Conservation (phyloP, 2,113 vertebrate genomes). For the Microcebus ravelobensis region DNA sequence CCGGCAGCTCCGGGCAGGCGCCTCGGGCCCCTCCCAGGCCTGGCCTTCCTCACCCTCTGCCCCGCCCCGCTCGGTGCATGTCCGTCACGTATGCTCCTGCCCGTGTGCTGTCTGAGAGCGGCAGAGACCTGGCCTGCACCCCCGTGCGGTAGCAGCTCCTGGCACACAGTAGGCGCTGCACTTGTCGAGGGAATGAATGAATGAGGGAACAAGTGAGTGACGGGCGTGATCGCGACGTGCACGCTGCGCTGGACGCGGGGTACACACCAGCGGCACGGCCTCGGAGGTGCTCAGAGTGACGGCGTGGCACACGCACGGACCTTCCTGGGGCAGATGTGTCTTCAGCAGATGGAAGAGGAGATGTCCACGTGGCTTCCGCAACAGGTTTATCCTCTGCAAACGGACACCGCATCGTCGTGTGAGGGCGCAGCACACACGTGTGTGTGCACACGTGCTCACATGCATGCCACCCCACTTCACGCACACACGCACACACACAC, state of each 20-base stretch:
- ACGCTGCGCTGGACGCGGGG: slow-evolving; percentile 55
- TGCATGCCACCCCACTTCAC: neutral
- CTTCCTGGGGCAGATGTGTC: too few relatives aligned
- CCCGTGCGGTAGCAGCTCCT: neutral
- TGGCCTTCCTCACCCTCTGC: rapidly evolving
- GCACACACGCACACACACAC: too few relatives aligned
- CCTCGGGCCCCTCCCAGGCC: neutral
- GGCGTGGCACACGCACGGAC: neutral
- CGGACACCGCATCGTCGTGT: neutral
- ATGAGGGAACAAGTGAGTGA: rapidly evolving
- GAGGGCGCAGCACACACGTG: too few relatives aligned
- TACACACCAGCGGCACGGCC: neutral
- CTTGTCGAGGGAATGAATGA: neutral
- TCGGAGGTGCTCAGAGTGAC: neutral
- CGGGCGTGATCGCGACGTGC: neutral
- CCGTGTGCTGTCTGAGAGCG: rapidly evolving
- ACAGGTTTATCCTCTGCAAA: neutral
- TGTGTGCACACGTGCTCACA: neutral
- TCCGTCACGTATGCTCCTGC: too few relatives aligned
- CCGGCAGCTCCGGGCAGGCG: slow-evolving; percentile 40
- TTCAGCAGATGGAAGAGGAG: neutral
- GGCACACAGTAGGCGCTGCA: rapidly evolving
- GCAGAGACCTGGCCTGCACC: neutral
- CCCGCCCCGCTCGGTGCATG: neutral
- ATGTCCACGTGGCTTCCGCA: neutral